These are phyloP conservation scores for Nezara viridula DNA, from an alignment of 2,888 invertebrate species.

Conservation along the genomic window DNA sequence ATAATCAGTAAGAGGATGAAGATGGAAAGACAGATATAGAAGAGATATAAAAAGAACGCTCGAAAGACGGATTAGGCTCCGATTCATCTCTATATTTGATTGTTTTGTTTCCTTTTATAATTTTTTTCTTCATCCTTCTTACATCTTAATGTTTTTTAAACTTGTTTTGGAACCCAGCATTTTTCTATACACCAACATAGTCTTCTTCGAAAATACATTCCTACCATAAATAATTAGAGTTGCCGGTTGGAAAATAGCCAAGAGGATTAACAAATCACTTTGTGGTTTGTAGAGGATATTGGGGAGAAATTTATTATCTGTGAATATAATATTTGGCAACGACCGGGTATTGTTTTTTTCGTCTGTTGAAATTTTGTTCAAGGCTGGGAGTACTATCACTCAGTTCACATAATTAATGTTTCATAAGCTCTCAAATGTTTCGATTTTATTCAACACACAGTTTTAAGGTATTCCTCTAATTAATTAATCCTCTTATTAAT, in stretches of 20 bases:
- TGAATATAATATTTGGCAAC: neutral
- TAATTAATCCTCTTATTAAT: too few species aligned
- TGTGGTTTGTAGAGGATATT: neutral
- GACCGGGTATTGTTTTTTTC: neutral
- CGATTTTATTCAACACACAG: too few species aligned
- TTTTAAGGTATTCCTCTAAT: too few species aligned
- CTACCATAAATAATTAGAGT: neutral
- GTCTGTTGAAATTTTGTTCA: neutral
- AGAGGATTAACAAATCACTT: conserved; percentile 7
- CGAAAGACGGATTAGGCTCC: neutral
- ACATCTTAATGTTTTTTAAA: neutral
- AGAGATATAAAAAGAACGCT: neutral
- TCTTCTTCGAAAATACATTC: neutral
- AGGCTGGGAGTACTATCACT: neutral
- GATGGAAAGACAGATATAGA: neutral
- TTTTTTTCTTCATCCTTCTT: neutral
- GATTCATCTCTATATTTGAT: conserved; percentile 14
- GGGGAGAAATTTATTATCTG: neutral
- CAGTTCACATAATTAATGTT: too few species aligned
- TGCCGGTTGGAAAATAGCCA: neutral
- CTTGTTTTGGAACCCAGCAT: neutral
- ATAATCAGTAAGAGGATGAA: neutral
- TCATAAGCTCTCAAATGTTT: too few species aligned
- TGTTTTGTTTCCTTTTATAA: neutral
- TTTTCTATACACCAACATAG: neutral